Conservation (phyloP, 2,888 invertebrate species). For the Melipona bicolor region DNA sequence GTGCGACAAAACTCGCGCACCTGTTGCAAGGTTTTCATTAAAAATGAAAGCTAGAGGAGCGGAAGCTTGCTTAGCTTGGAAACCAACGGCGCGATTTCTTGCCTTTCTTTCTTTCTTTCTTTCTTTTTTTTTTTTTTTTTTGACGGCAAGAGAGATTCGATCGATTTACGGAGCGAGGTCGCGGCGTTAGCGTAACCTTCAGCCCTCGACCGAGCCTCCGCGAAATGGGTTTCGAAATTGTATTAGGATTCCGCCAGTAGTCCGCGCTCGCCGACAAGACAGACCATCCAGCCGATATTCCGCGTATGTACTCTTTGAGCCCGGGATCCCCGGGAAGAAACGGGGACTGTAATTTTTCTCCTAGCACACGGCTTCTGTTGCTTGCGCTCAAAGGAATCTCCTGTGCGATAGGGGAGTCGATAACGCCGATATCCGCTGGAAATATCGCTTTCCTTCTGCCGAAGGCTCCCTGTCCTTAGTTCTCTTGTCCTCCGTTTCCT, state of each 20-base stretch:
- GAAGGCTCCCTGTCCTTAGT: background rate
- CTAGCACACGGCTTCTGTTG: conserved; percentile 8
- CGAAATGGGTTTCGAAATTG: conserved; percentile 54
- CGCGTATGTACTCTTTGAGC: conserved; percentile 27
- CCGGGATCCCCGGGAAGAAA: conserved; percentile 7
- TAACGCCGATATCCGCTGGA: conserved; percentile 49
- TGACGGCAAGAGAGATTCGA: conserved; percentile 39
- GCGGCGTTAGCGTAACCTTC: conserved; percentile 17
- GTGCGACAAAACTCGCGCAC: conserved; percentile 35
- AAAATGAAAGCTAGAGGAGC: conserved; percentile 49
- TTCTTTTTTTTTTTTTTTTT: too few relatives aligned
- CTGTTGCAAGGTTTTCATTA: conserved; percentile 64
- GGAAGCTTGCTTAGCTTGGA: background rate
- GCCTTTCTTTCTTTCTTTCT: too few relatives aligned
- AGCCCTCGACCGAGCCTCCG: conserved; percentile 8
- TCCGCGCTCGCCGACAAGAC: background rate
- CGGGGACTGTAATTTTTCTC: conserved; percentile 52
- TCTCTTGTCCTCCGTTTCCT: background rate
- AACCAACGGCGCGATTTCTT: background rate
- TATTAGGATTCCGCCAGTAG: conserved; percentile 49
- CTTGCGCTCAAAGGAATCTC: conserved; percentile 53
- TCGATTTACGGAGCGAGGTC: conserved; percentile 57
- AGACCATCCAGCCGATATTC: conserved; percentile 26
- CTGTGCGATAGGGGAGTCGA: conserved; percentile 45
- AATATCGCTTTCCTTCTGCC: conserved; percentile 46